These are phyloP conservation scores for Halesus radiatus DNA, from an alignment of 1,140 invertebrate genomes.

Conservation along the genomic window DNA sequence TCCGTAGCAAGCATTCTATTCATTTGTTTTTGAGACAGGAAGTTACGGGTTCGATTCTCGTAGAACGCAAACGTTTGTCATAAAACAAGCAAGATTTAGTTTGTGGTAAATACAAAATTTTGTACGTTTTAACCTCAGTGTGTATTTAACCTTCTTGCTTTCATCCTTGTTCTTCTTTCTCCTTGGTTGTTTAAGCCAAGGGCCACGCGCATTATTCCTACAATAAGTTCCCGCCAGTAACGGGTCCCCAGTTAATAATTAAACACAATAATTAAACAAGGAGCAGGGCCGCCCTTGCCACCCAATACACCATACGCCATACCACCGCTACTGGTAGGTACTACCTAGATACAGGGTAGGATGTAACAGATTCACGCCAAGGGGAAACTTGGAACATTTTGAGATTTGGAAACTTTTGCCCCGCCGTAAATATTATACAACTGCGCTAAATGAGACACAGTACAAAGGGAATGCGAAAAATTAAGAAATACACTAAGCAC, in stretches of 20 bases:
- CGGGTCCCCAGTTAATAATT: slow-evolving; percentile 29
- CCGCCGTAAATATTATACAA: slow-evolving; percentile 26
- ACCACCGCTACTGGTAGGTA: too few species aligned
- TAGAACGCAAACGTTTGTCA: too few species aligned
- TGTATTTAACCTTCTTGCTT: background rate
- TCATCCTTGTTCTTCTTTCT: background rate
- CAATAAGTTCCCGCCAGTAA: slow-evolving; percentile 24
- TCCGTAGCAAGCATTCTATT: too few species aligned
- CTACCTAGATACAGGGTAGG: too few species aligned
- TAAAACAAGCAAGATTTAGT: too few species aligned
- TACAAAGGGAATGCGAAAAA: background rate
- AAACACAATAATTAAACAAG: slow-evolving; percentile 35
- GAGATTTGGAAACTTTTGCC: slow-evolving; percentile 37
- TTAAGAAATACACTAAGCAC: background rate
- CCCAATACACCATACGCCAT: background rate
- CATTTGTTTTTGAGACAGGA: too few species aligned
- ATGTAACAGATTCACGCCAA: background rate
- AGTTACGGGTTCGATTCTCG: too few species aligned
- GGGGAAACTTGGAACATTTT: slow-evolving; percentile 30
- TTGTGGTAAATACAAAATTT: too few species aligned
- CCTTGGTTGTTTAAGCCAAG: too few species aligned
- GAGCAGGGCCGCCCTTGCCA: background rate
- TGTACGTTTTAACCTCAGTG: too few species aligned
- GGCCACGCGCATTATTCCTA: background rate
- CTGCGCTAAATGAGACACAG: slow-evolving; percentile 33